A percentile compares a stretch with the other conserved stretches of the same genome.
These are phyloP conservation scores for Poecile montanus DNA, from an alignment of 2,797 vertebrate genomes.

Conservation along the genomic window DNA sequence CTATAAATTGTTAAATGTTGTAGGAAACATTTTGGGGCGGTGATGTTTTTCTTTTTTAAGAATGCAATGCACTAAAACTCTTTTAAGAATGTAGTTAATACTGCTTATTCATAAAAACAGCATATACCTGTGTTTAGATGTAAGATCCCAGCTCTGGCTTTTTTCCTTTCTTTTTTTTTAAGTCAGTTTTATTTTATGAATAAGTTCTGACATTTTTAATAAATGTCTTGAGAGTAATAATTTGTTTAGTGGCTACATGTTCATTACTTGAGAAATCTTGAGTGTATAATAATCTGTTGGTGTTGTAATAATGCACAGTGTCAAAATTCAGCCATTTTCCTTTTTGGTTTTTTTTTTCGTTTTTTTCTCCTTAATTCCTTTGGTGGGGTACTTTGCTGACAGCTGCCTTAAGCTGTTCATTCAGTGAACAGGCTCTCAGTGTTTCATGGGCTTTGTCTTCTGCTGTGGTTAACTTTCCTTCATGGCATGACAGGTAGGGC, in stretches of 20 bases:
- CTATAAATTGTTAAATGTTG: conserved; percentile 77
- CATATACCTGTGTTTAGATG: conserved; percentile 79
- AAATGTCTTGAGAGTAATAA: conserved; percentile 83
- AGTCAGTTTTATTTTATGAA: conserved; percentile 80
- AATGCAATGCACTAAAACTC: conserved; percentile 88
- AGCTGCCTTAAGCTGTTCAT: conserved; percentile 74
- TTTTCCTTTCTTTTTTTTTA: conserved; percentile 64
- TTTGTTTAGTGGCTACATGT: conserved; percentile 79
- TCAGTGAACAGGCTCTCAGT: conserved; percentile 72
- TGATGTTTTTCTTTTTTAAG: conserved; percentile 79
- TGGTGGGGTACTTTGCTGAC: conserved; percentile 67
- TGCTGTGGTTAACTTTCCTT: conserved; percentile 62
- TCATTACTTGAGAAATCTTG: conserved; percentile 77
- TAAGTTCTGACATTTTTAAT: conserved; percentile 84
- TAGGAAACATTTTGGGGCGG: conserved; percentile 72
- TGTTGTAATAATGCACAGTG: conserved; percentile 68
- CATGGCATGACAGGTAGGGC: conserved; percentile 53
- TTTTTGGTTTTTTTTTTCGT: not conserved
- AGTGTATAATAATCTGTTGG: conserved; percentile 68
- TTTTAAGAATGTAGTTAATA: conserved; percentile 91
- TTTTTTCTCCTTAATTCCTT: not conserved
- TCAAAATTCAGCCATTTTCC: conserved; percentile 39
- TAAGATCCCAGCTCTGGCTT: conserved; percentile 77
- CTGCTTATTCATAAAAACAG: conserved; percentile 83
- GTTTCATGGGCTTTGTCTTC: conserved; percentile 70